Conservation (phyloP, 2,113 vertebrate genomes). For the Glaucidium brasilianum region DNA sequence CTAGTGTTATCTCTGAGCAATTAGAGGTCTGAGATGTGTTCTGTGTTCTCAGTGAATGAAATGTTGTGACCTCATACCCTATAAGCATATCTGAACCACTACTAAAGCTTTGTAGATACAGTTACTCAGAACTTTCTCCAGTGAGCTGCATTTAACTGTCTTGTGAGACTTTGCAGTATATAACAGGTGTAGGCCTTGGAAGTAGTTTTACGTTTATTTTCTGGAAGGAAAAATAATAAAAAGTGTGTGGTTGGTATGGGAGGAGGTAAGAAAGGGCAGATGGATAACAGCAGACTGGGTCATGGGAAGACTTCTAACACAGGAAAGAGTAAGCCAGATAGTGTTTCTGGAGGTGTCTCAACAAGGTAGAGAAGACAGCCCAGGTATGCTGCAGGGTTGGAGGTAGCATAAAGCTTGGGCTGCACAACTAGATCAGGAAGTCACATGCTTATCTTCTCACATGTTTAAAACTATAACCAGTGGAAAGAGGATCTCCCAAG, state of each 20-base stretch:
- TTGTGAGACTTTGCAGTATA: not conserved
- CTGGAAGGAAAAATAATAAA: not conserved
- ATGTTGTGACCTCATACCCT: not conserved
- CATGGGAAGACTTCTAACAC: not conserved
- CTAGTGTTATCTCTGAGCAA: not conserved
- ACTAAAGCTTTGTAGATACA: not conserved
- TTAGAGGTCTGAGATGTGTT: not conserved
- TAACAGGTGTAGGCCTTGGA: not conserved
- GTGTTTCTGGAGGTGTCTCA: not conserved
- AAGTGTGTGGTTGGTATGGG: not conserved
- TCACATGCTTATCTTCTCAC: not conserved
- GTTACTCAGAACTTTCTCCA: not conserved
- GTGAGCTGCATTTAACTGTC: not conserved
- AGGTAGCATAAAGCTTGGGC: not conserved
- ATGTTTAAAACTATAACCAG: not conserved
- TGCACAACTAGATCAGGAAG: not conserved
- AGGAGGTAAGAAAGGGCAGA: not conserved
- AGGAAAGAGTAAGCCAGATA: not conserved
- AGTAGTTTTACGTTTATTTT: not conserved
- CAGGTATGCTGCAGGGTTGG: fast-evolving
- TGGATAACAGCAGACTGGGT: not conserved
- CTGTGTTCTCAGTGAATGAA: not conserved
- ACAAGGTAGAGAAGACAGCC: not conserved
- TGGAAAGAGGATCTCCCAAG: not conserved
- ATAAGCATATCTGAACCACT: not conserved